Percentiles rank a stretch among this genome's conserved stretches.
phyloP scores from a whole-genome alignment of 2,797 vertebrate genomes.

The Macropodus opercularis region DNA sequence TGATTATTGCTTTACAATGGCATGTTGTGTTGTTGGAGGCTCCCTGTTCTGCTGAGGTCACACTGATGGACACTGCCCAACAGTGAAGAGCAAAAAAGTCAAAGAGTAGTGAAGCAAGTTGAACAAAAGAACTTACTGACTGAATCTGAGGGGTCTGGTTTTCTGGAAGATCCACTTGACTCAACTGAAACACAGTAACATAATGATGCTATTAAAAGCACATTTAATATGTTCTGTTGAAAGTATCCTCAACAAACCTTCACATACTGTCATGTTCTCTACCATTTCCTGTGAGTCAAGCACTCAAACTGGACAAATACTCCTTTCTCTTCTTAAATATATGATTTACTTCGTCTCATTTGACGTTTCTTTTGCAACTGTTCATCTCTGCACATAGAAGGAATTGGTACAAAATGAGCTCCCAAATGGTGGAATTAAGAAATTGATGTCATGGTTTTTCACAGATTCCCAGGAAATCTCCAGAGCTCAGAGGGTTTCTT shows the following conservation, averaged over 20 bases:
- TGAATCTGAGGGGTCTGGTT: constrained; percentile 61
- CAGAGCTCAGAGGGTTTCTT: not conserved
- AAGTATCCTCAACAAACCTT: constrained; percentile 5
- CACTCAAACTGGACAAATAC: constrained; percentile 2
- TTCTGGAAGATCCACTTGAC: constrained; percentile 65
- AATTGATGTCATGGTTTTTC: constrained; percentile 24
- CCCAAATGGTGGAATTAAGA: constrained; percentile 1
- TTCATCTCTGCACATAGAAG: not conserved
- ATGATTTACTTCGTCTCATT: constrained; percentile 11
- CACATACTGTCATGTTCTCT: not conserved
- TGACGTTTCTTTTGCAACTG: constrained; percentile 1
- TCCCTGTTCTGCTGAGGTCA: constrained; percentile 38
- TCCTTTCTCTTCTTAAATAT: constrained; percentile 15
- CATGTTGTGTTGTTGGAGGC: constrained; percentile 44
- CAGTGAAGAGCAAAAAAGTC: constrained; percentile 1
- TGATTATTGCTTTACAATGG: constrained; percentile 52
- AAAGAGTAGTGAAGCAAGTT: too few species aligned
- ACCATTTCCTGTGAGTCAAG: constrained; percentile 5
- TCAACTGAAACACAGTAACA: constrained; percentile 73
- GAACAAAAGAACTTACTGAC: constrained; percentile 75
- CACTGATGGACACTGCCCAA: constrained; percentile 45
- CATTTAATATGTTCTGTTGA: not conserved
- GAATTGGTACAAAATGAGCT: constrained; percentile 5
- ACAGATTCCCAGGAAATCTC: constrained; percentile 30
- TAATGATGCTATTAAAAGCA: not conserved